These are phyloP conservation scores for Sula dactylatra DNA, from an alignment of 2,113 vertebrate species.

Conservation along the genomic window DNA sequence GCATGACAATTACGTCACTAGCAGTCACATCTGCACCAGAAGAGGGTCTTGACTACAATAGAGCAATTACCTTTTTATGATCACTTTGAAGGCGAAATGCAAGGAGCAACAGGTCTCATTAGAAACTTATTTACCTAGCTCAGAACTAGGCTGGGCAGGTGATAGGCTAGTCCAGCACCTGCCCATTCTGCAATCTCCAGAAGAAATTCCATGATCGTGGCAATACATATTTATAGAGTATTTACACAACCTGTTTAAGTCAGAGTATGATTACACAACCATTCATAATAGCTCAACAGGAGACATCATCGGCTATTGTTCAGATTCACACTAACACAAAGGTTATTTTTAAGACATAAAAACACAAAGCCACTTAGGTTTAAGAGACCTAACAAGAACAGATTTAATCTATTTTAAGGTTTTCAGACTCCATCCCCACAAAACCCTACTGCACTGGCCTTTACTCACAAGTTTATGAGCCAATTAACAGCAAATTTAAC, in stretches of 20 bases:
- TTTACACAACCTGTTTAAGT: slow-evolving; percentile 33
- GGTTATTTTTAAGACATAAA: slow-evolving; percentile 60
- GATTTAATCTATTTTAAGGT: slow-evolving; percentile 36
- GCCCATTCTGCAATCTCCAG: not conserved
- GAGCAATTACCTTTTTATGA: not conserved
- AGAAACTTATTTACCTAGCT: not conserved
- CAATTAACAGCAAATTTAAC: not conserved
- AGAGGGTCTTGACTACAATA: not conserved
- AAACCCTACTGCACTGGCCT: not conserved
- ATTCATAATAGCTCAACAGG: slow-evolving; percentile 17
- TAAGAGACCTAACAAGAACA: slow-evolving; percentile 10
- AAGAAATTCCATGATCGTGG: not conserved
- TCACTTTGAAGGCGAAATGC: not conserved
- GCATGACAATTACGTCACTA: not conserved
- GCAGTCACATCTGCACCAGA: not conserved
- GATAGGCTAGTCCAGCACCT: not conserved
- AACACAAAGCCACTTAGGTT: slow-evolving; percentile 52
- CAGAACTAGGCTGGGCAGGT: not conserved
- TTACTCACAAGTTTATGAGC: not conserved
- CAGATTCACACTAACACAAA: slow-evolving; percentile 36
- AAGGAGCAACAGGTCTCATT: not conserved
- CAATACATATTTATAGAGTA: slow-evolving; percentile 38
- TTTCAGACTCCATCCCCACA: not conserved
- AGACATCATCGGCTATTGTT: slow-evolving; percentile 44
- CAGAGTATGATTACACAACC: slow-evolving; percentile 29